phyloP scores from a whole-genome alignment of 2,888 invertebrate genomes.

The Hemicrepidius hirtus region DNA sequence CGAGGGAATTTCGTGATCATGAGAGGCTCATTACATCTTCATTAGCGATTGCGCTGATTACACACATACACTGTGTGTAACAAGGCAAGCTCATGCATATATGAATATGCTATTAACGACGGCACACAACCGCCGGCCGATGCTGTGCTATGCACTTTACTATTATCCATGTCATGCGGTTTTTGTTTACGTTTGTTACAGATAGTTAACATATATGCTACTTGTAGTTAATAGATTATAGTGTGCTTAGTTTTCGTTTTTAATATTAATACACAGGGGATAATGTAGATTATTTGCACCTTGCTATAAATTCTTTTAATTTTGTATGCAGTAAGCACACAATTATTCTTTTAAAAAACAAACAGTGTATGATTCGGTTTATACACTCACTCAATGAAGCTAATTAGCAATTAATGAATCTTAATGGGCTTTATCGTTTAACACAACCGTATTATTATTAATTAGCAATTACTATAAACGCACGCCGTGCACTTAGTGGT shows the following conservation, averaged over 20 bases:
- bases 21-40: constrained; percentile 60
- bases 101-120: constrained; percentile 63
- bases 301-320: no score
- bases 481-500: no score
- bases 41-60: constrained; percentile 61
- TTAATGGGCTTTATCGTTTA: no score
- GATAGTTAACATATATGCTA: not conserved
- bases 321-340: no score
- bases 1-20: constrained; percentile 50
- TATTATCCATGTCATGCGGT: constrained; percentile 30
- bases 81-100: constrained; percentile 60
- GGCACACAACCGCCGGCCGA: constrained; percentile 43
- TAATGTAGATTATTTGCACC: no score
- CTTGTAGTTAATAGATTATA: not conserved
- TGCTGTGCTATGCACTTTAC: constrained; percentile 39
- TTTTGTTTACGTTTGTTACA: constrained; percentile 37
- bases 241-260: not conserved
- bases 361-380: no score
- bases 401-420: no score
- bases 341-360: no score
- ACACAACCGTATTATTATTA: no score
- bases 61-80: constrained; percentile 57
- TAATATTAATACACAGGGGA: no score
- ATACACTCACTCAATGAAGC: no score
- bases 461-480: no score